A percentile compares a stretch with the other conserved stretches of the same genome.
Evolutionary conservation across 2,113 vertebrate genomes (phyloP).

Genomic region (Corythoichthys haematopterus): DNA sequence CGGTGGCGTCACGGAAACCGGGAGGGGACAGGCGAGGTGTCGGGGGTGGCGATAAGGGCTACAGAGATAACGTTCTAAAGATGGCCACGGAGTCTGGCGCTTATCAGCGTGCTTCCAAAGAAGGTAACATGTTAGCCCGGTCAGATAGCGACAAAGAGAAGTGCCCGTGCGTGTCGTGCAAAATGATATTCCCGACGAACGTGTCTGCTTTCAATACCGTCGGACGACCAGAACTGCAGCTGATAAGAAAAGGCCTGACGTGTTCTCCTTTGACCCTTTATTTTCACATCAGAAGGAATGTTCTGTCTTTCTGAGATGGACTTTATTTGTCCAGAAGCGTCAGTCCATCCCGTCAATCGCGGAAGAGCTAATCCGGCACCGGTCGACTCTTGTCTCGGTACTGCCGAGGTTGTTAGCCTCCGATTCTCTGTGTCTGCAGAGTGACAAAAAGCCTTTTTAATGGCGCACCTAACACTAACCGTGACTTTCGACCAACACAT

Average conservation of each 20-base stretch:
- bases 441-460: not conserved
- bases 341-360: not conserved
- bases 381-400: not conserved
- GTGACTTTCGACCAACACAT: no score
- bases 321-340: not conserved
- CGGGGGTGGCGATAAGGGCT: not conserved
- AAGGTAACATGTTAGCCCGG: not conserved
- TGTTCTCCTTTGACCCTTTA: no score
- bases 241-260: no score
- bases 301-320: no score
- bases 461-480: no score
- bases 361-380: not conserved
- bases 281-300: no score
- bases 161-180: no score
- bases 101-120: not conserved
- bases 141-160: no score
- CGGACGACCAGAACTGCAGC: no score
- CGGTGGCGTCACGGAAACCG: not conserved
- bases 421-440: not conserved
- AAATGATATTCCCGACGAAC: no score
- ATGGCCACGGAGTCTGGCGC: not conserved
- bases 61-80: slow-evolving; percentile 1
- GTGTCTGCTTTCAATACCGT: no score
- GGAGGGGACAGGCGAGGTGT: not conserved
- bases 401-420: not conserved